A percentile compares a stretch with the other conserved stretches of the same genome.
phyloP scores from a whole-genome alignment of 2,113 vertebrate genomes.

The Xenopus laevis region DNA sequence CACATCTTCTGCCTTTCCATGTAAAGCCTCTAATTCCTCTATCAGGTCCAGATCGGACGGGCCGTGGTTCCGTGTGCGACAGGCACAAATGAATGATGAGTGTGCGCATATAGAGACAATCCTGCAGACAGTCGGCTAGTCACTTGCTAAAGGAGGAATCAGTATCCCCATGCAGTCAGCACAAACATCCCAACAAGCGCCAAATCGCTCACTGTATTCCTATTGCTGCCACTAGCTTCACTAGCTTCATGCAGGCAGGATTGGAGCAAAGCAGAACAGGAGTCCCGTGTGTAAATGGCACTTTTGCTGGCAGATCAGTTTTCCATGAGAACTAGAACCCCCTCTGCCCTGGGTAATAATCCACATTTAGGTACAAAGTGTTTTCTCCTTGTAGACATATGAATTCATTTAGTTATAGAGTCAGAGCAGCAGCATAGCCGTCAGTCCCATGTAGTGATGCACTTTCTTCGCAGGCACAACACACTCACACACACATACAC shows the following conservation, averaged over 20 bases:
- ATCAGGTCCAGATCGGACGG: not conserved
- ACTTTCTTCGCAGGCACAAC: constrained; percentile 1
- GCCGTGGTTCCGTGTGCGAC: not conserved
- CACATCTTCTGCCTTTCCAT: constrained; percentile 22
- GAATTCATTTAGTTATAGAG: too few relatives aligned
- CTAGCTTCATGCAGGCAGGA: not conserved
- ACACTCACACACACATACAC: not conserved
- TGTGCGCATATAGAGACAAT: not conserved
- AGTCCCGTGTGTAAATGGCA: not conserved
- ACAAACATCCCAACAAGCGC: too few relatives aligned
- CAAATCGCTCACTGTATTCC: not conserved
- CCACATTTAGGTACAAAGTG: not conserved
- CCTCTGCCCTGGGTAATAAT: not conserved
- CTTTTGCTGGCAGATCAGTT: not conserved
- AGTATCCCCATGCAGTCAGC: constrained; percentile 15
- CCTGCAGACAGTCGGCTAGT: not conserved
- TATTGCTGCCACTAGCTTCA: not conserved
- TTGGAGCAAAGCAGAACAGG: not conserved
- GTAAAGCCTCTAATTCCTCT: not conserved
- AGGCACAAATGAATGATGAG: not conserved
- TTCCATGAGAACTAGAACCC: not conserved
- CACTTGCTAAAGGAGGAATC: not conserved
- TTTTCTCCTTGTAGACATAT: not conserved
- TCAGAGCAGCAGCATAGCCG: not conserved
- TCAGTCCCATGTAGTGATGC: not conserved